A percentile compares a stretch with the other conserved stretches of the same genome.
Conservation (phyloP, 2,797 vertebrate genomes). For the Xyrichtys novacula region DNA sequence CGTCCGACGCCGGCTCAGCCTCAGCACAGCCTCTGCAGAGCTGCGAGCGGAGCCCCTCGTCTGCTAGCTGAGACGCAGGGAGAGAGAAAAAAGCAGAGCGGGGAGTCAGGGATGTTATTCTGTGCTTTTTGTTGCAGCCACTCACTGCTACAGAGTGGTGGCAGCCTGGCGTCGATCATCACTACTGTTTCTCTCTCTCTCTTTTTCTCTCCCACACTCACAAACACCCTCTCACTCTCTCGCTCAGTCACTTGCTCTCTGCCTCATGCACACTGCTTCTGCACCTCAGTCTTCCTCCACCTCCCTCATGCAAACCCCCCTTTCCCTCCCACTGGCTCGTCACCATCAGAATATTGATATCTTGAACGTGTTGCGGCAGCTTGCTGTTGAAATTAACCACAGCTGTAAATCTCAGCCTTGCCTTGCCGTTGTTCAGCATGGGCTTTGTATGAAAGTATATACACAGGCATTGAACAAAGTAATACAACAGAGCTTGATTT, state of each 20-base stretch:
- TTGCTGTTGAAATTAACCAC: slow-evolving; percentile 81
- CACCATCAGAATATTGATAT: slow-evolving; percentile 88
- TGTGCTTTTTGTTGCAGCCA: slow-evolving; percentile 98
- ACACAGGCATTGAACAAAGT: slow-evolving; percentile 41
- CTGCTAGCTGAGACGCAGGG: slow-evolving; percentile 91
- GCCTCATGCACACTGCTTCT: slow-evolving; percentile 80
- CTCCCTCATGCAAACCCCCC: slow-evolving; percentile 58
- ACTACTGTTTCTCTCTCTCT: slow-evolving; percentile 96
- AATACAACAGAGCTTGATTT: slow-evolving; percentile 35
- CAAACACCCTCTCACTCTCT: slow-evolving; percentile 88
- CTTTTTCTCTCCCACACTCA: slow-evolving; percentile 66
- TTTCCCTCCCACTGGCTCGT: slow-evolving; percentile 75
- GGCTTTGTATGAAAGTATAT: slow-evolving; percentile 34
- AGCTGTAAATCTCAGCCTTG: slow-evolving; percentile 74
- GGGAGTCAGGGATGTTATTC: slow-evolving; percentile 85
- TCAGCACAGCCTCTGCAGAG: slow-evolving; percentile 92
- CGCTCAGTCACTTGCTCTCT: slow-evolving; percentile 90
- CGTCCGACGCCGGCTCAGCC: slow-evolving; percentile 89
- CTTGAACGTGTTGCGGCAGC: slow-evolving; percentile 83
- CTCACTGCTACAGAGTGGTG: slow-evolving; percentile 98
- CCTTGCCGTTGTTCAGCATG: slow-evolving; percentile 50
- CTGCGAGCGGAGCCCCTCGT: slow-evolving; percentile 92
- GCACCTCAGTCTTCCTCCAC: slow-evolving; percentile 80
- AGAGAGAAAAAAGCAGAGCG: slow-evolving; percentile 86
- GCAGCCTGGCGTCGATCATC: slow-evolving; percentile 98